Conservation (phyloP, 2,888 invertebrate genomes). For the Cactoblastis cactorum region DNA sequence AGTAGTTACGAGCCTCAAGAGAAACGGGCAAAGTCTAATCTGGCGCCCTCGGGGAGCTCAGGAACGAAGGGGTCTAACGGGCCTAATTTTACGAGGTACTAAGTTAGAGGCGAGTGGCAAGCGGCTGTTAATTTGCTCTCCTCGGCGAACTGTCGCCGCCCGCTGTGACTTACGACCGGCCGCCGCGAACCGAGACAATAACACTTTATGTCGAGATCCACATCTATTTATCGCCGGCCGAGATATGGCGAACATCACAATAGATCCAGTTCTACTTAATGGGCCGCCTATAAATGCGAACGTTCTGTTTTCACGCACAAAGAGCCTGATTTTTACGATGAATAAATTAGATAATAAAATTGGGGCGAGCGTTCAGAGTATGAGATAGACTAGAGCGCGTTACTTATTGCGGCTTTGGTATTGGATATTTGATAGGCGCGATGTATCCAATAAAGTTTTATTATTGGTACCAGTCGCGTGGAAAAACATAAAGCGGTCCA, state of each 20-base stretch:
- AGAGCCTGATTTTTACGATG: conserved; percentile 32
- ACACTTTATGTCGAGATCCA: conserved; percentile 47
- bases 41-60: conserved; percentile 44
- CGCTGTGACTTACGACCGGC: conserved; percentile 66
- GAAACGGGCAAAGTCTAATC: conserved; percentile 48
- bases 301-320: conserved; percentile 34
- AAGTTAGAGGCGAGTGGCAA: conserved; percentile 72
- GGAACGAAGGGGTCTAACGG: conserved; percentile 63
- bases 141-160: conserved; percentile 67
- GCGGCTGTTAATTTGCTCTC: conserved; percentile 74
- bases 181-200: conserved; percentile 34
- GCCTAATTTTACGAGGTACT: conserved; percentile 77
- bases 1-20: conserved; percentile 46
- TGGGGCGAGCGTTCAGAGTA: conserved; percentile 39
- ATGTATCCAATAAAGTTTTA: conserved; percentile 66
- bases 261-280: conserved; percentile 35
- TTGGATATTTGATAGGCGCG: conserved; percentile 64
- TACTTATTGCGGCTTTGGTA: conserved; percentile 56
- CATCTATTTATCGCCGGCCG: conserved; percentile 42
- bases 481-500: conserved; percentile 39
- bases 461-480: conserved; percentile 57
- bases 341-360: conserved; percentile 46
- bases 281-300: conserved; percentile 34
- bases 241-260: conserved; percentile 32
- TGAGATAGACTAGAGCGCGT: conserved; percentile 49